phyloP scores from a whole-genome alignment of 30 jellyfish, hydroid and myxozoan genomes.

The Rhopilema esculentum region DNA sequence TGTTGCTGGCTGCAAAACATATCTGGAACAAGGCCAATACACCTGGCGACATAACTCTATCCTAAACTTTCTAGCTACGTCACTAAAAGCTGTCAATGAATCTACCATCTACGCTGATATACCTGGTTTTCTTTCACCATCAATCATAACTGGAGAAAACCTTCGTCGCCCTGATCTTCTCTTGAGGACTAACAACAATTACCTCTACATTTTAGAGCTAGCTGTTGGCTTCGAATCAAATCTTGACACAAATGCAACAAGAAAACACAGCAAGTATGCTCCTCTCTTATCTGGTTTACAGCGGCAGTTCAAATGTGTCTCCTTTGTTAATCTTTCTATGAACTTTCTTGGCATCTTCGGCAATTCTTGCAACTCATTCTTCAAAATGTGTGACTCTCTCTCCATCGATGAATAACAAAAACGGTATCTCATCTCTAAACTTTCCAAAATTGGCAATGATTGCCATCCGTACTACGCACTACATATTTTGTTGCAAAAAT shows the following conservation, averaged over 20 bases:
- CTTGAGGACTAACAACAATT: not conserved
- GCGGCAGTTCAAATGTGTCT: too few relatives aligned
- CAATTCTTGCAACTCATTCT: too few relatives aligned
- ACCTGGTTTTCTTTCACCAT: not conserved
- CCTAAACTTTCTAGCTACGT: not conserved
- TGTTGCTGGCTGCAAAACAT: too few relatives aligned
- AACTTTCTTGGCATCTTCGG: too few relatives aligned
- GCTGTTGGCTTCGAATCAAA: not conserved
- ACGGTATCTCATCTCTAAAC: too few relatives aligned
- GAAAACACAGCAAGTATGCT: not conserved
- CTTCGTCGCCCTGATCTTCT: not conserved
- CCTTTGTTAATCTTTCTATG: too few relatives aligned
- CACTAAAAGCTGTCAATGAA: not conserved
- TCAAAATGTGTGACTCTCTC: too few relatives aligned
- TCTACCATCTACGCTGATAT: not conserved
- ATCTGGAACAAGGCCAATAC: too few relatives aligned
- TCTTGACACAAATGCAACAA: not conserved
- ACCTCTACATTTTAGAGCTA: not conserved
- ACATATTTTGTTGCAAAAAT: too few relatives aligned
- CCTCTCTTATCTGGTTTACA: not conserved
- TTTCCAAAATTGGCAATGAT: too few relatives aligned
- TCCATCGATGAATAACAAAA: too few relatives aligned
- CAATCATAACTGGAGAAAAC: not conserved
- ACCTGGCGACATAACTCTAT: not conserved
- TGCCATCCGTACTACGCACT: too few relatives aligned